Conservation (phyloP, 2,797 vertebrate genomes). For the Helicolenus hilgendorfi region DNA sequence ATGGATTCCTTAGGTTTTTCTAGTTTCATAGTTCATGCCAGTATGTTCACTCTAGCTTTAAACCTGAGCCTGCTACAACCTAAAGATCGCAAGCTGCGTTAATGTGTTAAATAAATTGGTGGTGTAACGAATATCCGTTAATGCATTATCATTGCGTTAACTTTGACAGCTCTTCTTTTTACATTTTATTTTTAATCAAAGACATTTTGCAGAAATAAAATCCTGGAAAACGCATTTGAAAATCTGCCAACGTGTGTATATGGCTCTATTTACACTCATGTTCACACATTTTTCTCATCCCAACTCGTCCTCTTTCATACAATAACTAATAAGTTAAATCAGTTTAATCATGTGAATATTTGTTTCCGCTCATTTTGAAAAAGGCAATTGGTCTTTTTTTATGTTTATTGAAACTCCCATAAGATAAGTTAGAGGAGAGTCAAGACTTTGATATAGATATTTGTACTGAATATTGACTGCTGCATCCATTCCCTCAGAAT, state of each 20-base stretch:
- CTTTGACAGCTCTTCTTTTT: too few relatives aligned
- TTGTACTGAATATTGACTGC: not conserved
- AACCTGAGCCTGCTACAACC: too few relatives aligned
- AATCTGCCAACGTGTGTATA: not conserved
- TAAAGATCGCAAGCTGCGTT: too few relatives aligned
- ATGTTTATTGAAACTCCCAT: not conserved
- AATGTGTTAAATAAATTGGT: too few relatives aligned
- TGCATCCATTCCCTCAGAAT: not conserved
- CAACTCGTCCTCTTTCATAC: not conserved
- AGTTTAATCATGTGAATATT: not conserved
- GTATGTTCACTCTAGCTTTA: too few relatives aligned
- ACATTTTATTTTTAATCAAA: not conserved
- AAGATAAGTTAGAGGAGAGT: not conserved
- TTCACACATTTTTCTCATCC: not conserved
- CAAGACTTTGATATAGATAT: not conserved
- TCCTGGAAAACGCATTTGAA: not conserved
- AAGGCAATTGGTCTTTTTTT: not conserved
- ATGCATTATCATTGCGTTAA: too few relatives aligned
- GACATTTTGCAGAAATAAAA: not conserved
- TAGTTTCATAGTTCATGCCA: too few relatives aligned
- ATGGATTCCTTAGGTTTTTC: too few relatives aligned
- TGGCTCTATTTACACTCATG: not conserved
- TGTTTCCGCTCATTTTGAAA: not conserved
- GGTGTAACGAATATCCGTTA: too few relatives aligned
- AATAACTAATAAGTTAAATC: not conserved